Conservation (phyloP, 2,888 invertebrate species). For the Zaprionus obscuricornis region DNA sequence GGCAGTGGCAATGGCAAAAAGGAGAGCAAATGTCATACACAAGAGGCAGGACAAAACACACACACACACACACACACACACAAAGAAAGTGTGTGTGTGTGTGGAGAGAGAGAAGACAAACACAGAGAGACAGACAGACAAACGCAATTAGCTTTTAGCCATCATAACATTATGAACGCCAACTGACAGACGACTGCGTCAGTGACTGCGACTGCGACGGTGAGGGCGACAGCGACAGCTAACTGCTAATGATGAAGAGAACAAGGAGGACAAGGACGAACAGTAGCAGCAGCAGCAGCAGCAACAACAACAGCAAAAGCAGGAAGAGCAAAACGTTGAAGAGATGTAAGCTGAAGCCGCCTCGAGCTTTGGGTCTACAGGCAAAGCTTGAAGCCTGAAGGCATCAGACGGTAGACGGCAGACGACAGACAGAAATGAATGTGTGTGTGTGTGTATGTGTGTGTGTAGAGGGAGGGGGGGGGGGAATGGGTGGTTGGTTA, state of each 20-base stretch:
- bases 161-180: slow-evolving; percentile 75
- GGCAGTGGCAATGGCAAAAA: slow-evolving; percentile 5
- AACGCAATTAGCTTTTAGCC: slow-evolving; percentile 79
- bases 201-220: slow-evolving; percentile 16
- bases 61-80: slow-evolving; percentile 8
- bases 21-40: slow-evolving; percentile 39
- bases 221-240: slow-evolving; percentile 22
- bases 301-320: background rate
- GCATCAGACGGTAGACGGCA: background rate
- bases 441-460: background rate
- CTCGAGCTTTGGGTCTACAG: slow-evolving; percentile 17
- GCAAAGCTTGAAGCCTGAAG: too few relatives aligned
- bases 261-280: slow-evolving; percentile 5
- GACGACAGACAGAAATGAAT: background rate
- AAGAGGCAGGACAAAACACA: slow-evolving; percentile 10
- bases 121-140: slow-evolving; percentile 54
- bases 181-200: slow-evolving; percentile 61
- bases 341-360: slow-evolving; percentile 42
- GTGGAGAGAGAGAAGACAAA: background rate
- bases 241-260: slow-evolving; percentile 67
- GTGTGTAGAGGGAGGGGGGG: too few relatives aligned
- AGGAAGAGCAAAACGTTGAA: slow-evolving; percentile 16
- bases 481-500: too few relatives aligned
- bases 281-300: background rate
- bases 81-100: background rate